Base-by-base conservation (phyloP, 2,797 vertebrate genomes). In the Neostethus bicornis region DNA sequence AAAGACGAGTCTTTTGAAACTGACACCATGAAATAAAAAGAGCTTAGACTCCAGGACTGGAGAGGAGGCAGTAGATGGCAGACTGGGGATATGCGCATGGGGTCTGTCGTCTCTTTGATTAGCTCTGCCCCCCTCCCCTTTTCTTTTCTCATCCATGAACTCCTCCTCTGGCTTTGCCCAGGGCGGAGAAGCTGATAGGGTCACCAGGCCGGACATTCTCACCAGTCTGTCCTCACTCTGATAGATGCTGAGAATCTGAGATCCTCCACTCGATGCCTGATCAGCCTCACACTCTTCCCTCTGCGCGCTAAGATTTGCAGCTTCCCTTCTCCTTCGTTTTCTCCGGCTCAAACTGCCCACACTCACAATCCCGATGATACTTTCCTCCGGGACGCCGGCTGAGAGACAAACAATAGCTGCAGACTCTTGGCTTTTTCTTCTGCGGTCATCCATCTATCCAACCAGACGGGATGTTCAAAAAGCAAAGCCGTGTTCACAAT, bases 21-120 rank as follows among this genome's bases (percentile, higher is more conserved):
- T 87, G 85, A 89, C 80, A 89, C 85, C 78, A 79, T 77, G 81
- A 88, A 87, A 87, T 86, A 85, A 88, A 89, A 85, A 77, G 80
- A 80, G 83, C 85, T 87, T 85, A 87, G 81, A 56, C 76, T 80
- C 66, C 24, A 20, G 50, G 72, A 75, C 73, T 53, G 51, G 72
- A 57, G 66, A 28, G 47, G 71, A 61, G n/a, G 39, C 60, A 73
- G 72, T 3, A 54, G 72, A 70, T 47, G 5, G 71, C 75, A 43
- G 60, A 57, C 55, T 12, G 73, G 63, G 70, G 61, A 55, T 57
- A 42, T 17, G 61, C 73, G 23, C 59, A 4, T 13, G 59, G 25
- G 76, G 71, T 81, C 84, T 78, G 75, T 60, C 48, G 70, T 79
- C 78, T 83, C 42, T 75, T 80, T 63, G 84, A 88, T 86, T 85